These are phyloP conservation scores for Aricia agestis DNA, from an alignment of 1,140 invertebrate species.

Conservation along the genomic window DNA sequence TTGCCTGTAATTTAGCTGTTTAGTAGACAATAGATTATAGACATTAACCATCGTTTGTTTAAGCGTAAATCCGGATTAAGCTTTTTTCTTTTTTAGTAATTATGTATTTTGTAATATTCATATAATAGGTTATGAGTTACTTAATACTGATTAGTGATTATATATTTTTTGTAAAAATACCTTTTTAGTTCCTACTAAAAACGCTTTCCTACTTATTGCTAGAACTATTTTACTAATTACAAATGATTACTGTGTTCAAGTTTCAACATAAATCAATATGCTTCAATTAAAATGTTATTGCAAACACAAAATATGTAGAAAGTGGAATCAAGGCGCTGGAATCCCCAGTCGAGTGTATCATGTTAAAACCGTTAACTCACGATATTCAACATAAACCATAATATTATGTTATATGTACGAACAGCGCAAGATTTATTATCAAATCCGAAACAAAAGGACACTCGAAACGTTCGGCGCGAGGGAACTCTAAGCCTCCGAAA, in stretches of 20 bases:
- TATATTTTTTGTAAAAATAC: too few species aligned
- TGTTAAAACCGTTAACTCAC: constrained; percentile 2
- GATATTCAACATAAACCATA: neutral
- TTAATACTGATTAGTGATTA: too few species aligned
- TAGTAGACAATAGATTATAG: too few species aligned
- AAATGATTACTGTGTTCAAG: too few species aligned
- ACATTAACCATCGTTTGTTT: neutral
- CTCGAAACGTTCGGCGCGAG: constrained; percentile 28
- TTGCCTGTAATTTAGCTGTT: too few species aligned
- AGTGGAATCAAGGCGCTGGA: neutral
- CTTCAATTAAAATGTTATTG: neutral
- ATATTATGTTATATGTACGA: neutral
- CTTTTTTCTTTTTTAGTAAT: too few species aligned
- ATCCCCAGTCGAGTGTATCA: neutral
- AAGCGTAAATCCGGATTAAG: too few species aligned
- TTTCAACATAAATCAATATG: neutral
- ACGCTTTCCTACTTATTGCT: too few species aligned
- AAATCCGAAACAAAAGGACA: constrained; percentile 13
- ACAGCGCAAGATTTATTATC: constrained; percentile 9
- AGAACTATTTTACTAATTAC: too few species aligned
- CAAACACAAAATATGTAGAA: neutral
- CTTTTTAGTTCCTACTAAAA: too few species aligned
- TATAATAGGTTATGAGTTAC: too few species aligned
- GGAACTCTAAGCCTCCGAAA: constrained; percentile 51
- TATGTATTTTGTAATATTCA: too few species aligned